phyloP scores from a whole-genome alignment of 2,797 vertebrate species.

The Protonibea diacanthus region DNA sequence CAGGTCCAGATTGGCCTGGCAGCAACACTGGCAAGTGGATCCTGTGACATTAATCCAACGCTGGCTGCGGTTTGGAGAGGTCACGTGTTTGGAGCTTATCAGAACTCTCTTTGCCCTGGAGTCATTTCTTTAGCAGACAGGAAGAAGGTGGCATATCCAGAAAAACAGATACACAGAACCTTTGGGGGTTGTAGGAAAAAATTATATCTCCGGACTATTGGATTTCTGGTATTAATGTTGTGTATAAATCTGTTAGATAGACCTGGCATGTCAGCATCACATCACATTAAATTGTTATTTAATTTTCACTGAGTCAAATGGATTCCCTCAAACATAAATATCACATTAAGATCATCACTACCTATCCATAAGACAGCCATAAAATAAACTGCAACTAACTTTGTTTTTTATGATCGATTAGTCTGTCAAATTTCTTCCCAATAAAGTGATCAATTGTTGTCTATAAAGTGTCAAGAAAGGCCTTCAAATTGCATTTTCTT shows the following conservation, averaged over 20 bases:
- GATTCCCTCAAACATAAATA: not conserved
- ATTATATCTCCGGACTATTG: not conserved
- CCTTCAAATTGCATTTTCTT: too few relatives aligned
- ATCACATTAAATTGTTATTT: not conserved
- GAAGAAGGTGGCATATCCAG: slow-evolving; percentile 23
- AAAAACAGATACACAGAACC: slow-evolving; percentile 29
- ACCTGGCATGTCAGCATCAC: not conserved
- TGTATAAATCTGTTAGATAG: not conserved
- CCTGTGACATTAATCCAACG: slow-evolving; percentile 67
- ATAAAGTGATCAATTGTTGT: not conserved
- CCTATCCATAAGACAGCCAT: not conserved
- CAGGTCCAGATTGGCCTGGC: slow-evolving; percentile 39
- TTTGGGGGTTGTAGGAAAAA: not conserved
- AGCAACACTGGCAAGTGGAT: slow-evolving; percentile 15
- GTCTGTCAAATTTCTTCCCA: not conserved
- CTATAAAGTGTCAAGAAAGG: not conserved
- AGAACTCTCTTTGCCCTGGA: slow-evolving; percentile 23
- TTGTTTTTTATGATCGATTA: not conserved
- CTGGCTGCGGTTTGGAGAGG: slow-evolving; percentile 25
- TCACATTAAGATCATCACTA: not conserved
- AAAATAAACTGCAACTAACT: not conserved
- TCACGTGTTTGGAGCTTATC: slow-evolving; percentile 65
- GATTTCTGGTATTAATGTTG: not conserved
- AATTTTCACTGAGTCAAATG: not conserved
- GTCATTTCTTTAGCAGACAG: slow-evolving; percentile 41